phyloP scores from a whole-genome alignment of 2,888 invertebrate species.

The Trichopria drosophilae region DNA sequence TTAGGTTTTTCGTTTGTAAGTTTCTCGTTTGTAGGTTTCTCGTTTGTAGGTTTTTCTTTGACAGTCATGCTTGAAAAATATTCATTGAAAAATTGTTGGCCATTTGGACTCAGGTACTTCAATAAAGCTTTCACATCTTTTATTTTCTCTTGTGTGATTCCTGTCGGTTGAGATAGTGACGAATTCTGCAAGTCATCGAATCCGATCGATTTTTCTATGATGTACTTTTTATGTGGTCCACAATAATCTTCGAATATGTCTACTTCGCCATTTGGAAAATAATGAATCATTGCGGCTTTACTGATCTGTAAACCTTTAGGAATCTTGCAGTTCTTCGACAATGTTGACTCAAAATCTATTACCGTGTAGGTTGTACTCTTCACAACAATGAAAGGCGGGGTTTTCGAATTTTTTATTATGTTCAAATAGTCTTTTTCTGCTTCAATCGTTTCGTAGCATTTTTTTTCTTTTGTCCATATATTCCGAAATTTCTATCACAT shows the following conservation, averaged over 20 bases:
- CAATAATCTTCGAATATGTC: constrained; percentile 13
- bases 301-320: constrained; percentile 15
- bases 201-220: background rate
- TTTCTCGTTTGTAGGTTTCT: no score
- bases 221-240: constrained; percentile 11
- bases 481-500: constrained; percentile 33
- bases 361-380: background rate
- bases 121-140: no score
- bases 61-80: no score
- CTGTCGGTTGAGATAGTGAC: constrained; percentile 3
- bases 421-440: constrained; percentile 19
- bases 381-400: constrained; percentile 15
- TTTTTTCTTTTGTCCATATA: constrained; percentile 21
- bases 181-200: constrained; percentile 8
- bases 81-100: no score
- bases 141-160: no score
- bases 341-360: constrained; percentile 12
- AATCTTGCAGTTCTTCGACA: background rate
- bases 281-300: constrained; percentile 18
- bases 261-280: constrained; percentile 16
- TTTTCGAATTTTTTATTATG: constrained; percentile 16
- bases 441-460: constrained; percentile 20
- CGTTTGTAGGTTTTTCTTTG: no score
- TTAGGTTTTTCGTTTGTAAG: no score
- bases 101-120: constrained; percentile 14